These are phyloP conservation scores for Anguilla japonica DNA, from an alignment of 2,113 vertebrate genomes.

Conservation along the genomic window DNA sequence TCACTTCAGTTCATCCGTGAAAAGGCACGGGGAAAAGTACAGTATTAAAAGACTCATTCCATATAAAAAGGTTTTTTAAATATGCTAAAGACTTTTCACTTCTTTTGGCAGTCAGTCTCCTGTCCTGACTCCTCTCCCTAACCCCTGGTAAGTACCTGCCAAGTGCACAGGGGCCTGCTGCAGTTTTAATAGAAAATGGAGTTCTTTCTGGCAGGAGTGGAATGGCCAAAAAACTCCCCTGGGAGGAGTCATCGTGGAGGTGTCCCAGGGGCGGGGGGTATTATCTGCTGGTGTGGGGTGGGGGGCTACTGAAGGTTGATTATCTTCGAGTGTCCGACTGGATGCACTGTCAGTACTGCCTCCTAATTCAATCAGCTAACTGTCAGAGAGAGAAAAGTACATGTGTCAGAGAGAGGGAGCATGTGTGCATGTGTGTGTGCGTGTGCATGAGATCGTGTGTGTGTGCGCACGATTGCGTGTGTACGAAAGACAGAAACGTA, in stretches of 20 bases:
- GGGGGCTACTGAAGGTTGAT: slow-evolving; percentile 3
- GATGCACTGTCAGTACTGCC: background rate
- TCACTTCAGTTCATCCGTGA: background rate
- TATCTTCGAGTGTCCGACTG: background rate
- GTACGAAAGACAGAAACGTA: background rate
- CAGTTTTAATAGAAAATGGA: slow-evolving; percentile 15
- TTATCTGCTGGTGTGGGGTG: background rate
- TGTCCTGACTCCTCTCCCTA: background rate
- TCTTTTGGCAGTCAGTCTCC: background rate
- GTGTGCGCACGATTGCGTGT: background rate
- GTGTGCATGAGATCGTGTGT: background rate
- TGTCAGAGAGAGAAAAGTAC: background rate
- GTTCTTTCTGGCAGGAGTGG: slow-evolving; percentile 5
- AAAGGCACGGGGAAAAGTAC: background rate
- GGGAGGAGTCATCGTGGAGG: slow-evolving; percentile 1
- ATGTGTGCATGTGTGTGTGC: background rate
- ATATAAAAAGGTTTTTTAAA: slow-evolving; percentile 13
- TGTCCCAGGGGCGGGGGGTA: slow-evolving; percentile 7
- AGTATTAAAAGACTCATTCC: background rate
- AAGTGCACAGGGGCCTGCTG: background rate
- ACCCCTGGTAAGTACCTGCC: slow-evolving; percentile 15
- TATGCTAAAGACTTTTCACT: slow-evolving; percentile 6
- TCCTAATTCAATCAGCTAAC: background rate
- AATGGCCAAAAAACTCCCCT: background rate
- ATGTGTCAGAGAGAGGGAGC: background rate